phyloP scores from a whole-genome alignment of 2,888 invertebrate species.

The Tineola bisselliella region DNA sequence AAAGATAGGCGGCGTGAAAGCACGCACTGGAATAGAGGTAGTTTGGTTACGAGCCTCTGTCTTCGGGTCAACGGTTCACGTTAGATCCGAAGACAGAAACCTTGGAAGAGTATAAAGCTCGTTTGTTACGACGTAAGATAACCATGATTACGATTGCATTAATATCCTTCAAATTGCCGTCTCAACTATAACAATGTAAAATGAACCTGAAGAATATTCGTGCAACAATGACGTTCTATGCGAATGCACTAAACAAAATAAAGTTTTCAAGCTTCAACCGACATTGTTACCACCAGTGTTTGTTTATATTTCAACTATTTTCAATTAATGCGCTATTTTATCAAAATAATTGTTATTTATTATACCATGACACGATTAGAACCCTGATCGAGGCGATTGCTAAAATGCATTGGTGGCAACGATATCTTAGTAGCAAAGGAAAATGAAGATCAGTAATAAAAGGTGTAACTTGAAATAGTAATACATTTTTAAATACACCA shows the following conservation, averaged over 20 bases:
- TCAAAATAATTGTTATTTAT: not conserved
- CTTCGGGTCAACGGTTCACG: not conserved
- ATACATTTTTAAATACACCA: not conserved
- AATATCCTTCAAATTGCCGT: not conserved
- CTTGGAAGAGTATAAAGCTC: conserved; percentile 4
- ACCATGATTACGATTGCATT: not conserved
- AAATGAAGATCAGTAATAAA: not conserved
- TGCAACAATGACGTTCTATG: not conserved
- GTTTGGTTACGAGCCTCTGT: conserved; percentile 34
- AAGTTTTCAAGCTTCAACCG: not conserved
- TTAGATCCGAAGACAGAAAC: not conserved
- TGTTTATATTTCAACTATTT: not conserved
- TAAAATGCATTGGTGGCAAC: not conserved
- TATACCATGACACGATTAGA: not conserved
- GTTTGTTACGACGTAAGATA: not conserved
- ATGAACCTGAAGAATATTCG: not conserved
- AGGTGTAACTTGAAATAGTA: not conserved
- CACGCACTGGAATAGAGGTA: conserved; percentile 39
- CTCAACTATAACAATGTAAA: not conserved
- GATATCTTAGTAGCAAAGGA: not conserved
- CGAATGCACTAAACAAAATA: not conserved
- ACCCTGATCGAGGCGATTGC: not conserved
- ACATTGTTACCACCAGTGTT: not conserved
- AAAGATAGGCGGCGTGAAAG: conserved; percentile 8
- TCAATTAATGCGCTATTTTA: no score